phyloP scores from a whole-genome alignment of 2,797 vertebrate species.

The Pelochelys cantorii region DNA sequence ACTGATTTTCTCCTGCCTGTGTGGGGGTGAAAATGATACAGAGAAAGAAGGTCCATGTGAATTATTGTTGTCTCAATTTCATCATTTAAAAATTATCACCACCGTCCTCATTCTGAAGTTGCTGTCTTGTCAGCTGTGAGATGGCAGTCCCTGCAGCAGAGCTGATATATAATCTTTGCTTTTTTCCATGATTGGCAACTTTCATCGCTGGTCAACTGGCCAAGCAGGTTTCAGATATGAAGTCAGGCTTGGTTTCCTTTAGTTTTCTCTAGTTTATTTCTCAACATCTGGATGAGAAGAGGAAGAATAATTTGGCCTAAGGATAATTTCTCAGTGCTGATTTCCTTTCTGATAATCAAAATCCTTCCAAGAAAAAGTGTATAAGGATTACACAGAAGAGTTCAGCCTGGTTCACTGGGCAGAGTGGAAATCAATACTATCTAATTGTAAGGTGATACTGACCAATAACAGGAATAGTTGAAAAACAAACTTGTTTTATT shows the following conservation, averaged over 20 bases:
- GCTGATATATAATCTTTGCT: accelerated
- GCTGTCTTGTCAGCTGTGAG: background rate
- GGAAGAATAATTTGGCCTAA: background rate
- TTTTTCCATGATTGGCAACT: background rate
- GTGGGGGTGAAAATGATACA: background rate
- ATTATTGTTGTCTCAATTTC: background rate
- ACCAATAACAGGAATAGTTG: background rate
- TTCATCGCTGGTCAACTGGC: background rate
- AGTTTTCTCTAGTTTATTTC: background rate
- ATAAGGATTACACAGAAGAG: background rate
- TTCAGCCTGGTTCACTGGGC: background rate
- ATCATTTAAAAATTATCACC: background rate
- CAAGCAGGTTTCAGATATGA: background rate
- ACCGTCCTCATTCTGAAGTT: background rate
- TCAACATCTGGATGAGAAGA: background rate
- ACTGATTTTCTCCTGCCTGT: background rate
- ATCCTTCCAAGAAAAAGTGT: background rate
- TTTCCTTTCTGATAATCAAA: background rate
- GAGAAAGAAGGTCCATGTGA: background rate
- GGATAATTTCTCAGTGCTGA: background rate
- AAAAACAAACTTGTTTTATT: background rate
- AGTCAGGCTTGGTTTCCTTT: background rate
- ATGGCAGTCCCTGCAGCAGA: background rate
- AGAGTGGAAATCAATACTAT: background rate
- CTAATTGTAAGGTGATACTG: background rate